Evolutionary conservation across 1,140 invertebrate genomes (phyloP), one percentile per base, ranked within the genome.

Genomic region (Drosophila seguyi): DNA sequence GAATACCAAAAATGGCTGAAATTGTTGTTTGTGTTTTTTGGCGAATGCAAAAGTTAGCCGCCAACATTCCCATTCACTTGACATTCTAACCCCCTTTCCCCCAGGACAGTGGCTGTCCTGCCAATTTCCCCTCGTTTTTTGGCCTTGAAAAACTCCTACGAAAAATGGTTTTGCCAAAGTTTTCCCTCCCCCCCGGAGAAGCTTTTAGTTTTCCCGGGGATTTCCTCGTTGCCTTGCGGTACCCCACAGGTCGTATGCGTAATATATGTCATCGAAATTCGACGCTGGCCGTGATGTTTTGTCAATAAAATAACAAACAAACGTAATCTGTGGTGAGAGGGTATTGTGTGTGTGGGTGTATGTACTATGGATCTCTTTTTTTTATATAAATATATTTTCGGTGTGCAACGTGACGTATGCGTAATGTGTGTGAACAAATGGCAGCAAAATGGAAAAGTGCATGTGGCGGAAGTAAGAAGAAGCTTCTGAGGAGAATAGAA

Each of bases 221-320:
- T 16, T 73, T 73, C 27, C 13, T 7, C 22, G 31, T 20, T 34
- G 44, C 31, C 20, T 57, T 53, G 50, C 50, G 50, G 50, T 20
- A 14, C 34, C 36, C 34, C 36, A 41, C 27, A 29, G 16, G 61
- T 27, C 47, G 66, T 68, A 67, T 69, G 61, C 61, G 66, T 69
- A 67, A 67, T 69, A 67, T 44, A 11, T 67, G 66, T 67, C 66
- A 67, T 53, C 22, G 66, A 36, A 65, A 53, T 53, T 66, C 45
- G 16, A 18, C 29, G 25, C 22, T 66, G 45, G 22, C 47, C 57
- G n/a, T 59, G 61, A 58, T 76, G 74, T 76, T 76, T 76, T 76
- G 71, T 76, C 74, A 76, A 76, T 76, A 76, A 76, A 75, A 76
- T 52, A 66, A 66, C 60, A 76, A 75, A 63, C 44, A 47, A 74